phyloP scores from a whole-genome alignment of 2,113 vertebrate species.

The Eleginops maclovinus region DNA sequence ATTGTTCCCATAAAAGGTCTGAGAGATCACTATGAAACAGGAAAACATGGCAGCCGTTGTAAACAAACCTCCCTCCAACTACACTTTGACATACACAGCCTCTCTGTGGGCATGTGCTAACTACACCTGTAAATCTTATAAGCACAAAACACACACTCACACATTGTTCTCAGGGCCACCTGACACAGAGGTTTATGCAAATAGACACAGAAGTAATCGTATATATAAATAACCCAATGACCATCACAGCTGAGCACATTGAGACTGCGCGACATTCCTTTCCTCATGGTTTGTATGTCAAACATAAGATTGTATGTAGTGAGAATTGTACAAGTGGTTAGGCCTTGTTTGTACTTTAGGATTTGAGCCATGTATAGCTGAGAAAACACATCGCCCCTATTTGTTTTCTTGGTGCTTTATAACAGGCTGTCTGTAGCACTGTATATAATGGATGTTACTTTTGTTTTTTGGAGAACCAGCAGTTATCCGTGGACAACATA shows the following conservation, averaged over 20 bases:
- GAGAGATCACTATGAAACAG: not conserved
- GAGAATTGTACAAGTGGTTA: constrained; percentile 40
- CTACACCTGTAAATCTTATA: constrained; percentile 51
- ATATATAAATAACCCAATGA: constrained; percentile 40
- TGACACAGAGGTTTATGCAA: constrained; percentile 56
- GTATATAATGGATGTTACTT: constrained; percentile 37
- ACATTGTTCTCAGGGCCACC: constrained; percentile 78
- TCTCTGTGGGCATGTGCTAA: not conserved
- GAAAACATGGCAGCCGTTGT: constrained; percentile 4
- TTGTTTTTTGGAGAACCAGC: constrained; percentile 28
- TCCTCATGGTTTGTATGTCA: constrained; percentile 40
- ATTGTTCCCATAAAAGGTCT: not conserved
- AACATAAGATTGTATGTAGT: constrained; percentile 45
- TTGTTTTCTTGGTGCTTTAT: constrained; percentile 55
- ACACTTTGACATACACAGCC: constrained; percentile 27
- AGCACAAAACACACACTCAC: constrained; percentile 78
- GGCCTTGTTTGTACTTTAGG: constrained; percentile 63
- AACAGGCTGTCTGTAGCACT: constrained; percentile 57
- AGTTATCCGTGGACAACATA: not conserved
- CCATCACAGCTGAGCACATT: constrained; percentile 46
- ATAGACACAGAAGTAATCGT: constrained; percentile 27
- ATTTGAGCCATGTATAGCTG: constrained; percentile 67
- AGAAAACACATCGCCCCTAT: constrained; percentile 21
- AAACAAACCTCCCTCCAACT: constrained; percentile 1
- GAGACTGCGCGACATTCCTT: constrained; percentile 25